A percentile compares a stretch with the other conserved stretches of the same genome.
Conservation (phyloP, 2,797 vertebrate species). For the Monodelphis domestica region DNA sequence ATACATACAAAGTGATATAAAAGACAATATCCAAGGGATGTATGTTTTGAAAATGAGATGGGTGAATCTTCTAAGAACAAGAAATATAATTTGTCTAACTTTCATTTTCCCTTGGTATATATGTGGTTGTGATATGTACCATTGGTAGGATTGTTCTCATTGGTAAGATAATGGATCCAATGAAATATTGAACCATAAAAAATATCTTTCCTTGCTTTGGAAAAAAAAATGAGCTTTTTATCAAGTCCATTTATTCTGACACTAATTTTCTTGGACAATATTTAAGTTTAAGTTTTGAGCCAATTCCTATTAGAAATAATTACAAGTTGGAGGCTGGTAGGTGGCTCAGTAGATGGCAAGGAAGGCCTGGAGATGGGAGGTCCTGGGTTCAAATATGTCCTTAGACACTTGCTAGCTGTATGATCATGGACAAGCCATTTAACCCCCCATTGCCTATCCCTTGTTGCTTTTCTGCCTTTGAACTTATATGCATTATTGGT, state of each 20-base stretch:
- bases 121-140: not conserved
- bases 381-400: no score
- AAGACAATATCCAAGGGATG: not conserved
- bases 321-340: no score
- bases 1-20: not conserved
- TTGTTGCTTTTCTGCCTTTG: no score
- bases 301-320: not conserved
- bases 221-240: not conserved
- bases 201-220: not conserved
- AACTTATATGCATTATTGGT: no score
- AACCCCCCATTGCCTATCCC: no score
- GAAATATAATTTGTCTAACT: not conserved
- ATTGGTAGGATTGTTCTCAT: not conserved
- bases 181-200: not conserved
- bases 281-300: not conserved
- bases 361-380: no score
- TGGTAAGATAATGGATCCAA: not conserved
- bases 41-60: not conserved
- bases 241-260: not conserved
- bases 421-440: no score
- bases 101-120: not conserved
- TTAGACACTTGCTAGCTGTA: no score
- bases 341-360: no score
- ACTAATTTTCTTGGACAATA: not conserved
- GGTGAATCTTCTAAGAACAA: not conserved